Base-by-base conservation (phyloP, 2,797 vertebrate species). In the Notoglanidium macrostoma region DNA sequence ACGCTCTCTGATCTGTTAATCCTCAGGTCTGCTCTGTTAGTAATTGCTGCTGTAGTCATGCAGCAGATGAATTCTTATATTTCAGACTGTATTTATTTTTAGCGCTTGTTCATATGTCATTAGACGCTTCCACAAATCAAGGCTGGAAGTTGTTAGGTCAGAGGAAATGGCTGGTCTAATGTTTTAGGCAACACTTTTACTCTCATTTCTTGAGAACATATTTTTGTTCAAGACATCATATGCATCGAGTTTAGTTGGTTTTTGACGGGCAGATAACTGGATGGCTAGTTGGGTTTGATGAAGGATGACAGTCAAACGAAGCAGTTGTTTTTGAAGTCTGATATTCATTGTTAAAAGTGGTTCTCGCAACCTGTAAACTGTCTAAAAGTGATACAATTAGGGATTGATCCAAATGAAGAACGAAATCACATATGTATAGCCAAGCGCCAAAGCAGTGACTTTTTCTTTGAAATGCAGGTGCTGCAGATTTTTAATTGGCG, bases 21-120 rank as follows among this genome's bases (percentile, higher is more conserved):
- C 11, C 23, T 40, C 68, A 65, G 78, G 46, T 26, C 68, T 82
- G 68, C 63, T 80, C 51, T 46, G 1, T 74, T 23, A 23, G 79
- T 89, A 76, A 84, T 70, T 68, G 88, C 29, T 83, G 61, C n/a
- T 4, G 14, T 85, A 83, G 46, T 87, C 57, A 55, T 70, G 63
- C 23, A 65, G 15, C n/a, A 57, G 83, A 85, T 86, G 83, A 46
- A 81, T 55, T 74, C 35, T 79, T 72, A 74, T 67, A 51, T 73
- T 83, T 80, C 21, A 49, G 51, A 26, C 76, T 63, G 21, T 87
- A 88, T 87, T 73, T 88, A 80, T n/a, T n/a, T n/a, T n/a, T 88
- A 65, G 46, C 49, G 17, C 85, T 46, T 29, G 78, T 73, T 87
- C 74, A 44, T 87, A 63, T 77, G 70, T 88, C 87, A 88, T 61